Evolutionary conservation across 2,113 vertebrate genomes (phyloP).

Genomic region (Tympanuchus pallidicinctus): DNA sequence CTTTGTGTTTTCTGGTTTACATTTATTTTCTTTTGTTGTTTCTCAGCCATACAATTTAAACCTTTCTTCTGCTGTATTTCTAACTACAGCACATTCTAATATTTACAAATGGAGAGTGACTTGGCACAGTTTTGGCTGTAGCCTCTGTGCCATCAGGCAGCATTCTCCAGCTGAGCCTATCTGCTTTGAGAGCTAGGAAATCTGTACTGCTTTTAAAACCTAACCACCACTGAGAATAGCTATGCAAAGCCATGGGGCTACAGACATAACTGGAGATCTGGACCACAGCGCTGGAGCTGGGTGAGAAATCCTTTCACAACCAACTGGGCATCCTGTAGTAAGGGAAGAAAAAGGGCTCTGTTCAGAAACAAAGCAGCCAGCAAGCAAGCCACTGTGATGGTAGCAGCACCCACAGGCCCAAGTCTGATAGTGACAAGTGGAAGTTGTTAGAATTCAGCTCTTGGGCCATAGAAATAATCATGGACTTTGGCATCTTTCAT

Average conservation of each 20-base stretch:
- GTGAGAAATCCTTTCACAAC: neutral
- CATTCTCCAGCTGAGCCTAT: neutral
- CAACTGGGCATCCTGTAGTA: neutral
- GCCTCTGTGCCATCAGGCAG: neutral
- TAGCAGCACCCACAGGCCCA: neutral
- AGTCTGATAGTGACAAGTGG: neutral
- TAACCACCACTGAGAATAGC: conserved; percentile 8
- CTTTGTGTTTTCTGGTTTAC: neutral
- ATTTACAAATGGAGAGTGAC: conserved; percentile 49
- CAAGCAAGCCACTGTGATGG: neutral
- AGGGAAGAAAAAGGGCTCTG: neutral
- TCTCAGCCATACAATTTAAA: conserved; percentile 49
- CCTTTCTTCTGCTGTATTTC: conserved; percentile 17
- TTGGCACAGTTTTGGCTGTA: conserved; percentile 4
- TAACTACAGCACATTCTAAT: conserved; percentile 44
- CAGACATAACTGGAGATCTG: conserved; percentile 4
- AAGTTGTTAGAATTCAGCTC: neutral
- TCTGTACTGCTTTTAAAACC: conserved; percentile 23
- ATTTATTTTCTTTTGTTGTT: conserved; percentile 45
- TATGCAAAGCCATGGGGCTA: conserved; percentile 3
- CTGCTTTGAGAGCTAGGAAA: neutral
- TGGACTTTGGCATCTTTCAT: neutral
- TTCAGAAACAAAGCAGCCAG: neutral
- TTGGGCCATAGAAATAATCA: neutral
- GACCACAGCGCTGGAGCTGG: neutral